Conservation (phyloP, 2,797 vertebrate genomes). For the Phrynocephalus forsythii region DNA sequence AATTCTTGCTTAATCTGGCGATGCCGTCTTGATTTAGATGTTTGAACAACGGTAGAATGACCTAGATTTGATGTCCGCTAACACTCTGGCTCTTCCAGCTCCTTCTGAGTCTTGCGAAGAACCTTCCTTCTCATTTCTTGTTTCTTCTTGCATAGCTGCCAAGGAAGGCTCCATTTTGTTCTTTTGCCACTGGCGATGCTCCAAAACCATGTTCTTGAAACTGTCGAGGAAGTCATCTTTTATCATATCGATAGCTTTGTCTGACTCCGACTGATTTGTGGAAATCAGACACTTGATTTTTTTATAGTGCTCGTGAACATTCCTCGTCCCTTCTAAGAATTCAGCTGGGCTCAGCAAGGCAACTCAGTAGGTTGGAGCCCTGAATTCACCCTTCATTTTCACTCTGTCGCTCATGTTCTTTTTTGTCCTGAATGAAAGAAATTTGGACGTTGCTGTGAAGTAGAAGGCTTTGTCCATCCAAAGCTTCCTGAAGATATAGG, state of each 20-base stretch:
- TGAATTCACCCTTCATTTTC: slow-evolving; percentile 82
- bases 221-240: slow-evolving; percentile 82
- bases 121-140: too few relatives aligned
- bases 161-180: slow-evolving; percentile 66
- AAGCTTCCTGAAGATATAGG: slow-evolving; percentile 85
- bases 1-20: too few relatives aligned
- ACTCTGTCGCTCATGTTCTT: slow-evolving; percentile 65
- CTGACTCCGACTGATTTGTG: slow-evolving; percentile 65
- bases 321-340: slow-evolving; percentile 89
- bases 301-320: slow-evolving; percentile 89
- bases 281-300: slow-evolving; percentile 84
- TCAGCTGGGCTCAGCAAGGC: slow-evolving; percentile 85
- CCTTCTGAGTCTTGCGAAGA: too few relatives aligned
- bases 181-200: slow-evolving; percentile 87
- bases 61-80: too few relatives aligned
- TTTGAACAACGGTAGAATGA: too few relatives aligned
- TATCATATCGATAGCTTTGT: slow-evolving; percentile 81
- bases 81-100: too few relatives aligned
- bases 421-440: slow-evolving; percentile 83
- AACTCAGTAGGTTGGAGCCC: slow-evolving; percentile 83
- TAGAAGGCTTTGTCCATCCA: slow-evolving; percentile 85
- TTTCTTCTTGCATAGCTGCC: too few relatives aligned
- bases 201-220: slow-evolving; percentile 81
- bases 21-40: too few relatives aligned
- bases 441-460: slow-evolving; percentile 89